phyloP scores from a whole-genome alignment of 1,140 invertebrate genomes.

The Drosophila pseudoobscura region DNA sequence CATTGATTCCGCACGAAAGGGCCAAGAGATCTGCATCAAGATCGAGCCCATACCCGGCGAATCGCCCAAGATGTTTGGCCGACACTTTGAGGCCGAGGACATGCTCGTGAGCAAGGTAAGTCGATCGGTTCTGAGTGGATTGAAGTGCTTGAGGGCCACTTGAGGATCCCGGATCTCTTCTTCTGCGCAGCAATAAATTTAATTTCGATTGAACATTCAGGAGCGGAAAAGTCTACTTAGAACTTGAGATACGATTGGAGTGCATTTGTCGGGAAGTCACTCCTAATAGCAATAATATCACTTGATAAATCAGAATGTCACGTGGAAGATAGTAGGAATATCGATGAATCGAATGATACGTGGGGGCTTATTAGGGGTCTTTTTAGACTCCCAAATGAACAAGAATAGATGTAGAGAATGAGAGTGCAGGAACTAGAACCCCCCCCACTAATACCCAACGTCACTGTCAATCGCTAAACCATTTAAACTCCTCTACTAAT shows the following conservation, averaged over 20 bases:
- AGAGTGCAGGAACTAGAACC: too few relatives aligned
- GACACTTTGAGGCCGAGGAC: conserved; percentile 99
- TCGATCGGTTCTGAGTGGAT: neutral
- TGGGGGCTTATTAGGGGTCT: too few relatives aligned
- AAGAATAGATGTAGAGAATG: too few relatives aligned
- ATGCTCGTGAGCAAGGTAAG: conserved; percentile 97
- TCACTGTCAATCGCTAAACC: too few relatives aligned
- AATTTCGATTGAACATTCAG: conserved; percentile 10
- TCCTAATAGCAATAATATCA: neutral
- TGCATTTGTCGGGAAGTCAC: conserved; percentile 19
- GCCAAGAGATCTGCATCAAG: conserved; percentile 99
- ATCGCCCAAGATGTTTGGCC: conserved; percentile 98
- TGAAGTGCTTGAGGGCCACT: neutral
- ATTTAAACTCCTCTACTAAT: too few relatives aligned
- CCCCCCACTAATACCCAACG: too few relatives aligned
- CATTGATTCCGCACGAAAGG: conserved; percentile 96
- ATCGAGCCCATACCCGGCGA: conserved; percentile 98
- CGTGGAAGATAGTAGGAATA: too few relatives aligned
- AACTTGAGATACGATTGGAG: conserved; percentile 21
- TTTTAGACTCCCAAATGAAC: too few relatives aligned
- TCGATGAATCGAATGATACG: too few relatives aligned
- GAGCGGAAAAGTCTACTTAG: conserved; percentile 45
- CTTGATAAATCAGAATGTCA: too few relatives aligned
- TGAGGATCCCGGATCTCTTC: neutral
- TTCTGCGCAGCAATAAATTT: conserved; percentile 21